Percentiles rank a stretch among this genome's conserved stretches.
phyloP scores from a whole-genome alignment of 2,113 vertebrate species.

The Chaetops frenatus region DNA sequence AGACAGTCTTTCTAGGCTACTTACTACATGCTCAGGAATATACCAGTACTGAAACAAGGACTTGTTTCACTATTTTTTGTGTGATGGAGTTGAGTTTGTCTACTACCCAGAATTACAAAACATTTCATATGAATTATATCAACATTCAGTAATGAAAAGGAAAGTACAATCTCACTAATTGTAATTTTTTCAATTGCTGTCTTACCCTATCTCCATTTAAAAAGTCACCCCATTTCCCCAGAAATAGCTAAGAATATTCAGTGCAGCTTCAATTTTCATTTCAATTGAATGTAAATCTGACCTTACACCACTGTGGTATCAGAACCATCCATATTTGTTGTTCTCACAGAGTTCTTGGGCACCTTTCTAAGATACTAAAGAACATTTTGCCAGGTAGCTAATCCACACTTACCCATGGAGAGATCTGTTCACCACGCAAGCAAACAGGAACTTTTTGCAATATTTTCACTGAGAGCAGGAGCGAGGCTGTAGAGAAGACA shows the following conservation, averaged over 20 bases:
- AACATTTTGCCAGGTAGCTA: neutral
- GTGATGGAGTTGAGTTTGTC: neutral
- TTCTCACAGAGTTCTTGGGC: neutral
- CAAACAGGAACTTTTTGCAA: neutral
- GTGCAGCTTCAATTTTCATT: neutral
- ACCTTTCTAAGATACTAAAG: neutral
- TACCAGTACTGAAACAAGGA: neutral
- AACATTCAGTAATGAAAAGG: neutral
- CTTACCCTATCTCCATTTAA: neutral
- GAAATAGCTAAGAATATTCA: neutral
- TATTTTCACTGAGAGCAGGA: neutral
- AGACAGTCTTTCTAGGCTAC: neutral
- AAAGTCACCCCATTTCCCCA: neutral
- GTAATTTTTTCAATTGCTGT: neutral
- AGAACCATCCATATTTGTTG: neutral
- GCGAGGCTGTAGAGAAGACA: neutral
- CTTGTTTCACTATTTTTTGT: neutral
- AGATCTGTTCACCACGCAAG: neutral
- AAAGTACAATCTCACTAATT: neutral
- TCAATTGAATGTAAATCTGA: neutral
- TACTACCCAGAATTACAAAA: neutral
- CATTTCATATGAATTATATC: neutral
- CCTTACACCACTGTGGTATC: neutral
- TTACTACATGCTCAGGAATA: neutral
- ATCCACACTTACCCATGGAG: constrained; percentile 1